Percentiles rank a stretch among this genome's conserved stretches.
phyloP scores from a whole-genome alignment of 2,797 vertebrate species.

The Cyclopterus lumpus region DNA sequence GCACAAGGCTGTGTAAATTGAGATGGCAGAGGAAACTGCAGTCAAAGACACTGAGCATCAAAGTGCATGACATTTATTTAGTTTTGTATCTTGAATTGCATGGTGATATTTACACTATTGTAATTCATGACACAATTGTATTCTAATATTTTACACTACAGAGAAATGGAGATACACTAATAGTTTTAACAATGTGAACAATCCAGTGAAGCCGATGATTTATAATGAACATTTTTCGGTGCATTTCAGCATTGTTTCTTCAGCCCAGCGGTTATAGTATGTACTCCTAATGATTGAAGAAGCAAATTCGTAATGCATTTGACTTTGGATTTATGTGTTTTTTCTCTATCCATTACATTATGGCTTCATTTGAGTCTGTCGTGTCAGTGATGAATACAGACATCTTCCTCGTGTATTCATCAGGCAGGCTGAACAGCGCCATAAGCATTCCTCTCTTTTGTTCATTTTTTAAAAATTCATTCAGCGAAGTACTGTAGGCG shows the following conservation, averaged over 20 bases:
- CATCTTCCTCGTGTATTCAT: slow-evolving; percentile 36
- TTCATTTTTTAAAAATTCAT: slow-evolving; percentile 65
- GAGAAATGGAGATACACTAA: slow-evolving; percentile 32
- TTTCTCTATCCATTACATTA: slow-evolving; percentile 7
- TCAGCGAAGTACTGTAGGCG: slow-evolving; percentile 59
- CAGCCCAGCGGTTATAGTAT: slow-evolving; percentile 6
- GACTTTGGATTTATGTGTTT: neutral
- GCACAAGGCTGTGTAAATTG: slow-evolving; percentile 15
- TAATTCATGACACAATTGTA: slow-evolving; percentile 47
- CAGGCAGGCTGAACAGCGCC: slow-evolving; percentile 30
- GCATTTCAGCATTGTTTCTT: slow-evolving; percentile 22
- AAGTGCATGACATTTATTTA: slow-evolving; percentile 21
- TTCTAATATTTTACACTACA: slow-evolving; percentile 7
- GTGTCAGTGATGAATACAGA: slow-evolving; percentile 30
- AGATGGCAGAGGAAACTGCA: neutral
- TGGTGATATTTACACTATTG: slow-evolving; percentile 16
- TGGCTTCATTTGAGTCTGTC: slow-evolving; percentile 23
- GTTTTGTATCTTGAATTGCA: slow-evolving; percentile 30
- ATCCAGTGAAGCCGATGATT: slow-evolving; percentile 47
- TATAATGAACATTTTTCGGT: slow-evolving; percentile 28
- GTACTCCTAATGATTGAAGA: slow-evolving; percentile 24
- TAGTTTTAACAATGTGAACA: slow-evolving; percentile 20
- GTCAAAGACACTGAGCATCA: slow-evolving; percentile 10
- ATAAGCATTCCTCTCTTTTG: slow-evolving; percentile 34
- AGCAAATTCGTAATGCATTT: slow-evolving; percentile 21